A percentile compares a stretch with the other conserved stretches of the same genome.
Conservation (phyloP, 92 coral and sea anemone genomes). For the Galaxea fascicularis region DNA sequence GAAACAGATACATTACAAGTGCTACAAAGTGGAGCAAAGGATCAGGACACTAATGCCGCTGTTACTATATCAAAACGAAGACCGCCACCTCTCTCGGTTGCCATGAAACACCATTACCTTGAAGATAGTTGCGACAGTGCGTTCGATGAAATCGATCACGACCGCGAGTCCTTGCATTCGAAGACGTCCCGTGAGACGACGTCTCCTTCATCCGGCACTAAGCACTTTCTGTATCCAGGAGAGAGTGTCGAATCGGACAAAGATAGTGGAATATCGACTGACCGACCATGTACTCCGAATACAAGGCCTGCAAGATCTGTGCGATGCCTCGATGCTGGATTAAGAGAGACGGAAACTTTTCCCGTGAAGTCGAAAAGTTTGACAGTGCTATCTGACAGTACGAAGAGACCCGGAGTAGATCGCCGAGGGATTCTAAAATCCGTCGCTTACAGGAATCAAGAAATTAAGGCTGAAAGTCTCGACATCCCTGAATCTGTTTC, state of each 20-base stretch:
- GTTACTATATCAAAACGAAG: conserved; percentile 44
- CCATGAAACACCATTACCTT: conserved; percentile 80
- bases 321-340: conserved; percentile 36
- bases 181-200: conserved; percentile 68
- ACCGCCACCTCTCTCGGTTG: conserved; percentile 82
- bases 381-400: conserved; percentile 46
- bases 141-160: conserved; percentile 79
- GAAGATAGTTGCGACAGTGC: conserved; percentile 93
- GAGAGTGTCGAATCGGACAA: conserved; percentile 92
- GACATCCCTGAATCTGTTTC: conserved; percentile 43
- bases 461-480: conserved; percentile 71
- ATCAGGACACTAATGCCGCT: conserved; percentile 25
- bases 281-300: conserved; percentile 73
- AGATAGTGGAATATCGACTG: conserved; percentile 91
- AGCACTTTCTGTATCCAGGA: conserved; percentile 73
- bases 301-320: conserved; percentile 54
- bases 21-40: conserved; percentile 45
- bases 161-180: conserved; percentile 61
- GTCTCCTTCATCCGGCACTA: conserved; percentile 36
- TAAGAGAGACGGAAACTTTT: conserved; percentile 8
- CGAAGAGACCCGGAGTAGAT: conserved; percentile 36
- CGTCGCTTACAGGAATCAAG: conserved; percentile 89
- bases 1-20: conserved; percentile 53
- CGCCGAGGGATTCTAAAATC: conserved; percentile 90
- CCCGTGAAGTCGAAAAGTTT: conserved; percentile 70